Evolutionary conservation across 1,140 invertebrate species (phyloP).

Genomic region (Tenebrio molitor): DNA sequence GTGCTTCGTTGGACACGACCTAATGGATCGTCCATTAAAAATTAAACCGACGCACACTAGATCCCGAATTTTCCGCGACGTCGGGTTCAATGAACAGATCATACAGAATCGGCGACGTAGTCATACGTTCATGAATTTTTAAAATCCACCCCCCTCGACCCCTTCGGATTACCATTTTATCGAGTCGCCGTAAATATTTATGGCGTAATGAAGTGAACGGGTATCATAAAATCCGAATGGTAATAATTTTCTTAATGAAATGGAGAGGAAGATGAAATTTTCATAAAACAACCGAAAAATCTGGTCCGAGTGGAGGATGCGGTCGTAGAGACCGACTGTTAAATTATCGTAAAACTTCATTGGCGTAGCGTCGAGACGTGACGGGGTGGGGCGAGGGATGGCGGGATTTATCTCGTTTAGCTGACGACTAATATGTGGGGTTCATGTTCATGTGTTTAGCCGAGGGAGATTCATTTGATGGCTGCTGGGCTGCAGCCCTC

Average conservation of each 20-base stretch:
- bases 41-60: no score
- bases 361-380: slow-evolving; percentile 1
- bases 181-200: slow-evolving; percentile 21
- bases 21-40: no score
- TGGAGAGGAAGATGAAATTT: not conserved
- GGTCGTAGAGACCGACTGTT: no score
- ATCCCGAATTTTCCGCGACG: not conserved
- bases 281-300: not conserved
- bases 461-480: slow-evolving; percentile 18
- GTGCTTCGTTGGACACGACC: no score
- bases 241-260: slow-evolving; percentile 25
- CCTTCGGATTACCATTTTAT: not conserved
- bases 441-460: slow-evolving; percentile 1
- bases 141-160: not conserved
- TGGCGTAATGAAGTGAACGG: slow-evolving; percentile 8
- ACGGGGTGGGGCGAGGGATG: not conserved
- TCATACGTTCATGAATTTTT: not conserved
- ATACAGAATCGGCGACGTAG: not conserved
- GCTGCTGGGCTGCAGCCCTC: not conserved
- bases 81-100: not conserved
- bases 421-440: not conserved
- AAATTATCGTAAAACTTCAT: slow-evolving; percentile 29
- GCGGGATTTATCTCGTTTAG: not conserved
- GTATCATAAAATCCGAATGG: slow-evolving; percentile 8
- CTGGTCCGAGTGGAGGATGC: not conserved